Evolutionary conservation across 2,888 invertebrate genomes (phyloP).

Genomic region (Lordiphosa andalusiaca): DNA sequence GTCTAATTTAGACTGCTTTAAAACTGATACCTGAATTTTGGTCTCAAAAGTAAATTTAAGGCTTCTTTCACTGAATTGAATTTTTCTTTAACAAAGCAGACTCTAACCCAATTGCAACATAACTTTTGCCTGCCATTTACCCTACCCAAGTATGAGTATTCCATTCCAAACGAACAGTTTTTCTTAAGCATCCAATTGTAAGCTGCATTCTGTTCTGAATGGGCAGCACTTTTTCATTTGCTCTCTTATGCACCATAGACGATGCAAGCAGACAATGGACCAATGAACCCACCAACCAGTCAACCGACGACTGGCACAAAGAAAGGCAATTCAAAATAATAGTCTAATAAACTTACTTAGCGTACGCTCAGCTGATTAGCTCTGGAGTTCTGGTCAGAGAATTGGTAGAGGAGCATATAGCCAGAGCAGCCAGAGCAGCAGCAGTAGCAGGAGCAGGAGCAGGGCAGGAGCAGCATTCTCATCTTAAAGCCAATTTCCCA

Average conservation of each 20-base stretch:
- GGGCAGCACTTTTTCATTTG: conserved; percentile 11
- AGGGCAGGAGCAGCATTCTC: conserved; percentile 34
- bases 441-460: conserved; percentile 1
- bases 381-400: conserved; percentile 12
- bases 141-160: conserved; percentile 2
- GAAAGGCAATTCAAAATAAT: conserved; percentile 65
- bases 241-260: conserved; percentile 1
- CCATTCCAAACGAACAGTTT: conserved; percentile 2
- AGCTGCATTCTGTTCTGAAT: conserved; percentile 4
- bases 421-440: conserved; percentile 19
- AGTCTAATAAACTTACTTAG: conserved; percentile 71
- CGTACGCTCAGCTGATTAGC: conserved; percentile 65
- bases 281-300: background rate
- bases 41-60: too few relatives aligned
- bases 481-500: conserved; percentile 66
- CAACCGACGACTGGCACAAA: conserved; percentile 23
- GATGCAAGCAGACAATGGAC: conserved; percentile 5
- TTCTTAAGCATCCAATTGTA: background rate
- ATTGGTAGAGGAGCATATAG: background rate
- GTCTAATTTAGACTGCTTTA: too few relatives aligned
- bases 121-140: background rate
- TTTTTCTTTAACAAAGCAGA: too few relatives aligned
- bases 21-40: too few relatives aligned
- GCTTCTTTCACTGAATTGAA: too few relatives aligned
- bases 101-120: too few relatives aligned